Base-by-base conservation (phyloP, 2,888 invertebrate species). In the Oxyscelio sp. region DNA sequence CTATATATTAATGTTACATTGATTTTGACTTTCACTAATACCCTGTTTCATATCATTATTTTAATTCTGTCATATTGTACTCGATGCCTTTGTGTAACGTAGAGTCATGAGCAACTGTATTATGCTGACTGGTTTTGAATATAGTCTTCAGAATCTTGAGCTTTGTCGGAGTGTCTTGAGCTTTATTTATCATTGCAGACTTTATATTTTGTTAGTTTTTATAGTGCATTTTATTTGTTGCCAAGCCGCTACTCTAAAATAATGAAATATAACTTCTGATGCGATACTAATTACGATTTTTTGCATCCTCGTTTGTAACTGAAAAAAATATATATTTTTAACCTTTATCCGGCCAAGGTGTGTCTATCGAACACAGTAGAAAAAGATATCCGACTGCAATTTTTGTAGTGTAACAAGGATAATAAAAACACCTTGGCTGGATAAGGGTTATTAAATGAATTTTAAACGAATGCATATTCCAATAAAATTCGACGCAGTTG, bases 141-240 rank as follows among this genome's bases (percentile, higher is more conserved):
- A 58, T 58, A 38, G 58, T 58, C 38, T 58, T 38, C 38, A 38
- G 58, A 24, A 58, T 58, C 58, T 38, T n/a, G 58, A 58, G 58
- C 38, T 58, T 58, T 58, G 58, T 58, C 15, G n/a, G 38, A 31
- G 4, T 13, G 58, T 19, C 58, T 58, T 58, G 34, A 21, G 58
- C 58, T 58, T 58, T 58, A 27, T 58, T 38, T 24, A 19, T 13
- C 19, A 58, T 58, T 38, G 19, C 13, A 11, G 19, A 19, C 38
- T 58, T 13, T 58, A 58, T 13, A 38, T 38, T 38, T 38, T 58
- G 38, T 58, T 17, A 9, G 19, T 58, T 19, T 38, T 21, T 34
- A 13, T 38, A 1, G 9, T n/a, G n/a, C n/a, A n/a, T n/a, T 19
- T 19, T 45, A 3, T 27, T 27, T 27, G 3, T 6, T 27, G 3